These are phyloP conservation scores for Pentamera pediparva DNA, from an alignment of 53 echinoderm and acorn worm genomes.

Conservation along the genomic window DNA sequence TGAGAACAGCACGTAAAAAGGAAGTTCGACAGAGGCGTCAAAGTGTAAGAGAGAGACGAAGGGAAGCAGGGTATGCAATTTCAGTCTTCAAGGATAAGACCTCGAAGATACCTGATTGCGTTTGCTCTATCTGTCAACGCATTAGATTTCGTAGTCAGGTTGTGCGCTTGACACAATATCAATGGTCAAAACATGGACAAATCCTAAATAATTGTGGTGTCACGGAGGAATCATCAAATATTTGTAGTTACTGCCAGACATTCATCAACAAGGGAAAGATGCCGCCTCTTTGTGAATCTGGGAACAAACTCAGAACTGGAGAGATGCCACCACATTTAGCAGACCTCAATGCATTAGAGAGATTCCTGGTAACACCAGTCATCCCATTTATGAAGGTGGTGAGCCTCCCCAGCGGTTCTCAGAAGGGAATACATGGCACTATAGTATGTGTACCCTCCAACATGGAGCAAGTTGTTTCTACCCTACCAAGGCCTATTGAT, in stretches of 20 bases:
- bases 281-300: neutral
- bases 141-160: no score
- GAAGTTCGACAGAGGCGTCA: no score
- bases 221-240: no score
- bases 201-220: no score
- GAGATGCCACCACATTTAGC: conserved; percentile 4
- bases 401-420: conserved; percentile 40
- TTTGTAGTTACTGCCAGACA: neutral
- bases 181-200: no score
- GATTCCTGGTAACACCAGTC: conserved; percentile 34
- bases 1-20: no score
- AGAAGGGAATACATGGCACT: conserved; percentile 49
- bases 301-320: conserved; percentile 15
- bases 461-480: conserved; percentile 9
- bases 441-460: conserved; percentile 49
- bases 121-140: no score
- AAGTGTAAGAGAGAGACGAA: no score
- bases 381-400: conserved; percentile 54
- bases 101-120: no score
- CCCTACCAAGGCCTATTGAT: conserved; percentile 22
- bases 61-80: no score
- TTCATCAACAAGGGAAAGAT: neutral
- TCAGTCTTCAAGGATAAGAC: no score
- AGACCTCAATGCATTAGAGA: conserved; percentile 9
- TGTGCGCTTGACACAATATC: no score